Base-by-base conservation (phyloP, 2,113 vertebrate species). In the Saguinus midas region DNA sequence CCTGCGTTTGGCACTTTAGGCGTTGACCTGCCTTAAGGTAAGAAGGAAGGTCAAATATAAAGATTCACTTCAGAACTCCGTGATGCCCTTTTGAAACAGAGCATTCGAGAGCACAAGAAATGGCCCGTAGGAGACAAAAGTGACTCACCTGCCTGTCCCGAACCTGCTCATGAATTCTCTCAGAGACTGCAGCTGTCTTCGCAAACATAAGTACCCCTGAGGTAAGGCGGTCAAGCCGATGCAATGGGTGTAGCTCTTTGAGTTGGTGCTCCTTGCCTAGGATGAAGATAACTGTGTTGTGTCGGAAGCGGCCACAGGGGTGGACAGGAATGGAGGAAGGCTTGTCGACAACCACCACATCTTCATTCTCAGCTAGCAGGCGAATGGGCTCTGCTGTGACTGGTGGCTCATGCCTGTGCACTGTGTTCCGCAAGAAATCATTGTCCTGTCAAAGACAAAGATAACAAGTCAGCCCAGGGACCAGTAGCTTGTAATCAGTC, bases 261-360 rank as follows among this genome's bases (percentile, higher is more conserved):
- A 99, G 98, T 0, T 99, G 98, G 1, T 98, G 98, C 96, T 99
- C 99, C 97, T 99, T 99, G 40, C 99, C 99, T 87, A 99, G 97
- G 96, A 99, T 99, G 98, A 99, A 99, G 96, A 99, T 99, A 91
- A 99, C 99, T 0, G 99, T 99, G 98, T 99, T 99, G 98, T 99
- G 99, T 12, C 99, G 99, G 97, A 99, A 99, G 45, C 99, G 99
- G 37, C 99, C 99, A 0, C 99, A 99, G 10, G 99, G 99, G 57
- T 99, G 99, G 1, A 99, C 99, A 0, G 99, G 99, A 92, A 99
- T 98, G 3, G 99, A 99, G 13, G 99, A 99, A 0, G 99, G 99
- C 87, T 99, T 99, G 98, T 99, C 99, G 29, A 99, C 99, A 20
- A 99, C 99, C 5, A 99, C 99, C 83, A 99, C 98, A 29, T 99